A percentile compares a stretch with the other conserved stretches of the same genome.
These are phyloP conservation scores for Malurus cyaneus DNA, from an alignment of 2,113 vertebrate genomes.

Conservation along the genomic window DNA sequence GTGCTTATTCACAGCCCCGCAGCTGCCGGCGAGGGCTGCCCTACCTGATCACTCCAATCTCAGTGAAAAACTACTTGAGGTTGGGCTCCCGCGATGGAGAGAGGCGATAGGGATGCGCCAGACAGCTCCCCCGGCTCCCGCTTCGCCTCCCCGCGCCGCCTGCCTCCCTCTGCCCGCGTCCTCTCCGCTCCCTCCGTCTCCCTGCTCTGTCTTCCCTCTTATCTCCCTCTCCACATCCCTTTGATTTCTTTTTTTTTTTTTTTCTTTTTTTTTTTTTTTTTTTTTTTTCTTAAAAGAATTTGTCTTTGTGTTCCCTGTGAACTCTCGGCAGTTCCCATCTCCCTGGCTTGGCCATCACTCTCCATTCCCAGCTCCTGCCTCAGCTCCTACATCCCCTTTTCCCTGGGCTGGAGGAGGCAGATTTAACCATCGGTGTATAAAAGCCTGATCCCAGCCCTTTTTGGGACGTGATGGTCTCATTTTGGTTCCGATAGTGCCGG, in stretches of 20 bases:
- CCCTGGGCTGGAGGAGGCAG: neutral
- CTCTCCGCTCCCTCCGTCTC: constrained; percentile 5
- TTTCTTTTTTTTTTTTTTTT: too few relatives aligned
- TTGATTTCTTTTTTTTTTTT: constrained; percentile 1
- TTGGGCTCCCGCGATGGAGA: constrained; percentile 71
- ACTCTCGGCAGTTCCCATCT: neutral
- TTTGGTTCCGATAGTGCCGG: neutral
- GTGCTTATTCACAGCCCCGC: constrained; percentile 64
- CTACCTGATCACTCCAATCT: constrained; percentile 75
- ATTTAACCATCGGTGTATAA: fast-evolving
- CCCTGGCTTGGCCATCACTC: neutral
- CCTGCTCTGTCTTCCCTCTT: constrained; percentile 51
- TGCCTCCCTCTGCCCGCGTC: constrained; percentile 9
- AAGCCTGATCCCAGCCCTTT: neutral
- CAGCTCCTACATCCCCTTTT: neutral
- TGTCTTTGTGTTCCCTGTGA: constrained; percentile 27
- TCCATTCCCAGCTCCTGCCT: neutral
- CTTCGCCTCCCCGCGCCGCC: constrained; percentile 4
- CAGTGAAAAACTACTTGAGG: constrained; percentile 82
- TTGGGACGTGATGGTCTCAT: neutral
- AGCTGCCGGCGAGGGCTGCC: constrained; percentile 50
- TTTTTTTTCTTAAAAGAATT: neutral
- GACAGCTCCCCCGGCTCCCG: constrained; percentile 9
- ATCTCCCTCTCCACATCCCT: constrained; percentile 65
- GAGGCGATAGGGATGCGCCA: constrained; percentile 35